Percentiles rank a stretch among this genome's conserved stretches.
phyloP scores from a whole-genome alignment of 2,888 invertebrate species.

The Caradrina clavipalpis region DNA sequence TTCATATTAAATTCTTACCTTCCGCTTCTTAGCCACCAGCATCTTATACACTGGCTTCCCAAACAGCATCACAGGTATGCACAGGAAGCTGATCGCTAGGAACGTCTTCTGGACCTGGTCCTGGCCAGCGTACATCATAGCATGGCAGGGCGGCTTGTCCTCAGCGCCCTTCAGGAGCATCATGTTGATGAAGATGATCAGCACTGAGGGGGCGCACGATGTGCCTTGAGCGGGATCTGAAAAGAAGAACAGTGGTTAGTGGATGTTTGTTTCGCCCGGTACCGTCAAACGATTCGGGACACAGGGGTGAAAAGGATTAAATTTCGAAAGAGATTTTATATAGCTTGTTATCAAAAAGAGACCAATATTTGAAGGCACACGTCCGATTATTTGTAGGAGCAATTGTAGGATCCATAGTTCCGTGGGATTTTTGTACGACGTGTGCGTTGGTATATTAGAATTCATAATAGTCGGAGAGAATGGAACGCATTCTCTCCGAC shows the following conservation, averaged over 20 bases:
- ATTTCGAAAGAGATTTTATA: too few species aligned
- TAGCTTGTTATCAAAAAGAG: too few species aligned
- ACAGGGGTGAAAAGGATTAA: too few species aligned
- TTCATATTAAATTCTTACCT: slow-evolving; percentile 67
- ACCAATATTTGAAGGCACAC: too few species aligned
- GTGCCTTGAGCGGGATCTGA: slow-evolving; percentile 85
- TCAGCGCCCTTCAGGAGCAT: slow-evolving; percentile 91
- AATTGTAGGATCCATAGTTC: too few species aligned
- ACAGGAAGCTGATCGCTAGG: slow-evolving; percentile 92
- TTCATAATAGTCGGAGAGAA: too few species aligned
- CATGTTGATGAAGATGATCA: slow-evolving; percentile 96
- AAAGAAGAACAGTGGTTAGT: slow-evolving; percentile 48
- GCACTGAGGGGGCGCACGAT: slow-evolving; percentile 94
- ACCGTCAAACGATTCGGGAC: too few species aligned
- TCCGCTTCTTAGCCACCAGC: slow-evolving; percentile 82
- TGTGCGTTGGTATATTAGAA: too few species aligned
- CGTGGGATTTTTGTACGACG: too few species aligned
- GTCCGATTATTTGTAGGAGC: too few species aligned
- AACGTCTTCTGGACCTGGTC: slow-evolving; percentile 91
- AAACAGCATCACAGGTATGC: slow-evolving; percentile 95
- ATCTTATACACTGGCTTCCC: slow-evolving; percentile 94
- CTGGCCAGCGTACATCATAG: slow-evolving; percentile 92
- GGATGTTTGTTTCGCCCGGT: too few species aligned
- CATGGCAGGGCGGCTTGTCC: slow-evolving; percentile 84
- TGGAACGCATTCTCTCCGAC: too few species aligned